phyloP scores from a whole-genome alignment of 1,140 invertebrate species.

The Solenopsis fugax region DNA sequence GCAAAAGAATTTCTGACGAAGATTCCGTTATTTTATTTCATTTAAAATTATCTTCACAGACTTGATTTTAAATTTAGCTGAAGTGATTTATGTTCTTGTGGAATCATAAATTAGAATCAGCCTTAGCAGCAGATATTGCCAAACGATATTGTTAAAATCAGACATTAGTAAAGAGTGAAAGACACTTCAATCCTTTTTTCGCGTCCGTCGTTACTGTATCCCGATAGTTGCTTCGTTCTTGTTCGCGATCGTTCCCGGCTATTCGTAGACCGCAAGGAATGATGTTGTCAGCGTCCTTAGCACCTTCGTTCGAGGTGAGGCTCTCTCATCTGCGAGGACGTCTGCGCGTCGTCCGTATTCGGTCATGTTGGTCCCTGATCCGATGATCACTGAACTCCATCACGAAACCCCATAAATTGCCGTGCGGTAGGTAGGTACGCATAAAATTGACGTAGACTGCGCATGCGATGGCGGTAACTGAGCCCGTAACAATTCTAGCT shows the following conservation, averaged over 20 bases:
- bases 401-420: slow-evolving; percentile 34
- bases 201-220: not conserved
- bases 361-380: slow-evolving; percentile 1
- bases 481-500: slow-evolving; percentile 28
- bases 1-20: not conserved
- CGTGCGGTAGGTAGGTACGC: slow-evolving; percentile 74
- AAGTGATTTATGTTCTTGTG: not conserved
- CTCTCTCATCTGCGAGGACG: slow-evolving; percentile 27
- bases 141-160: not conserved
- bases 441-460: slow-evolving; percentile 71
- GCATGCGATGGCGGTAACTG: slow-evolving; percentile 58
- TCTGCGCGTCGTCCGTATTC: slow-evolving; percentile 43
- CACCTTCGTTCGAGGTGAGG: not conserved
- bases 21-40: not conserved
- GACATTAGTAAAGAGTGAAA: not conserved
- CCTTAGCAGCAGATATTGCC: not conserved
- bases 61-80: slow-evolving; percentile 11
- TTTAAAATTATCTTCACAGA: not conserved
- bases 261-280: slow-evolving; percentile 11
- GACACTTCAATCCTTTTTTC: not conserved
- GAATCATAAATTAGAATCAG: not conserved
- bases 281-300: slow-evolving; percentile 19
- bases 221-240: not conserved
- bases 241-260: slow-evolving; percentile 28
- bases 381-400: slow-evolving; percentile 27